Percentiles rank a stretch among this genome's conserved stretches.
These are phyloP conservation scores for Nesospiza acunhae DNA, from an alignment of 2,113 vertebrate species.

Conservation along the genomic window DNA sequence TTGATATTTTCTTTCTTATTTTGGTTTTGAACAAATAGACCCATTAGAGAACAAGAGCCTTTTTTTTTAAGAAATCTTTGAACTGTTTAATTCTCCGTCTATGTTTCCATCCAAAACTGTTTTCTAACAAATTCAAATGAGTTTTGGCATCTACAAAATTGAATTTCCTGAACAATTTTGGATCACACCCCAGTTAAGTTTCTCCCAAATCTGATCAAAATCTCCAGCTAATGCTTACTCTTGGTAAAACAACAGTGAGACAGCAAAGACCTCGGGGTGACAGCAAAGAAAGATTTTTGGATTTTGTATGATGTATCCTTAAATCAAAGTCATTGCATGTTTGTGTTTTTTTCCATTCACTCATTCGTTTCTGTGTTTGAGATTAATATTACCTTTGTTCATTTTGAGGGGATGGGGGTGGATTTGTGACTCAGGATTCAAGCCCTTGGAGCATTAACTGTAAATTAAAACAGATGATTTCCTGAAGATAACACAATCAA, in stretches of 20 bases:
- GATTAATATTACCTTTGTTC: slow-evolving; percentile 14
- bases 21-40: neutral
- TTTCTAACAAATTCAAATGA: neutral
- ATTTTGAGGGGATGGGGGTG: neutral
- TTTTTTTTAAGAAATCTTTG: neutral
- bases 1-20: neutral
- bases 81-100: neutral
- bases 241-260: neutral
- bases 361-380: neutral
- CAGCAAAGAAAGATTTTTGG: neutral
- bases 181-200: neutral
- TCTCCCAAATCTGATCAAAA: neutral
- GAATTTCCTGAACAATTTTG: neutral
- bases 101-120: neutral
- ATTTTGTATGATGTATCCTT: neutral
- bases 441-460: slow-evolving; percentile 14
- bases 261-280: neutral
- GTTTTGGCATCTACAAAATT: neutral
- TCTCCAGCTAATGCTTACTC: neutral
- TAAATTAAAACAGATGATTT: slow-evolving; percentile 65
- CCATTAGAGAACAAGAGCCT: neutral
- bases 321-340: neutral
- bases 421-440: slow-evolving; percentile 16
- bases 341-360: neutral
- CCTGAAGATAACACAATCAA: slow-evolving; percentile 41